Evolutionary conservation across 1,140 invertebrate species (phyloP), one percentile per base, ranked within the genome.

Genomic region (Lepidurus arcticus): DNA sequence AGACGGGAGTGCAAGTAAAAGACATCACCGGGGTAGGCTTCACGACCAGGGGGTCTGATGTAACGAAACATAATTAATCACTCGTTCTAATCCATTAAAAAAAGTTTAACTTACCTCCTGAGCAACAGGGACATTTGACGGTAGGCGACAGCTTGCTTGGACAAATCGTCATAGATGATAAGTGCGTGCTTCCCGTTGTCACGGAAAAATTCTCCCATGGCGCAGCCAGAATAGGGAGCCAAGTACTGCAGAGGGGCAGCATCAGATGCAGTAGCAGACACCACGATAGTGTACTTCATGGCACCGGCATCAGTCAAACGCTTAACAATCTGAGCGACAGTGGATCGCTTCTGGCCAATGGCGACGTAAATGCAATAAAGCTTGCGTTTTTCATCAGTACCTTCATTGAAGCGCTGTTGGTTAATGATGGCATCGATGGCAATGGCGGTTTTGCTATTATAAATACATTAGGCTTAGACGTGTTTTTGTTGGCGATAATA

Each of bases 381-480:
- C 87, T 99, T 99, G 88, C 98, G 98, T 87, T 98, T 99, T 84
- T 99, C 97, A 80, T 99, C 97, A 75, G 90, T 87, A 73, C 88
- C 95, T 82, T 97, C 95, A 86, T 99, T 99, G 89, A 99, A 99
- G 82, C 97, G 90, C 86, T 98, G 98, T 87, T 99, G 98, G 88
- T 99, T 99, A 87, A 99, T 99, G 86, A 99, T 99, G 80, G 97
- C 98, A 86, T 99, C 98, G 85, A 99, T 99, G 82, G 98, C 98
- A 85, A 99, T 90, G 81, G 98, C 97, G 83, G 98, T 99, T 91
- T 99, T 99, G 81, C 95, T 93, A 83, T 4, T 84, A 84, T 79
- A 78, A 83, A 76, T 79, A 74, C 65, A 44, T 76, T 21, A 42
- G 11, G 75, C 4, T 34, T 13, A 26, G 13, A 34, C 3, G 45